Conservation (phyloP, 1,140 invertebrate genomes). For the Drosophila funebris region DNA sequence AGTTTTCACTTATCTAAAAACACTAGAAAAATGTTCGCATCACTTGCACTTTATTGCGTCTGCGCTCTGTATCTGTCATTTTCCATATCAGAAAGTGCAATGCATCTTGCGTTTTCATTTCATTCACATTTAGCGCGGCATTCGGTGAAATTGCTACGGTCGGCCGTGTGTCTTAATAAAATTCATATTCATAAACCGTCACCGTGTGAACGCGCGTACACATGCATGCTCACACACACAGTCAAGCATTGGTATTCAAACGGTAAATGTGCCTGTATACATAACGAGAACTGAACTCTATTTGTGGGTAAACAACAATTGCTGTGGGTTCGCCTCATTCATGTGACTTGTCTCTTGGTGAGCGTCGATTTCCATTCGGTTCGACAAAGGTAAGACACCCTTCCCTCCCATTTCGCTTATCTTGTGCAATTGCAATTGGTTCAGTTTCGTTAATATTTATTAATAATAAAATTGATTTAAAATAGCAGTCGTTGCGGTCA, state of each 20-base stretch:
- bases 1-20: neutral
- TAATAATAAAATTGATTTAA: conserved; percentile 16
- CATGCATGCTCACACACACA: neutral
- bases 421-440: neutral
- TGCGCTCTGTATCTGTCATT: conserved; percentile 16
- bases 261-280: neutral
- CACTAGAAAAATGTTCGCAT: conserved; percentile 1
- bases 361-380: conserved; percentile 9
- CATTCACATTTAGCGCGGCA: neutral
- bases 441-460: neutral
- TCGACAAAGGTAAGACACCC: conserved; percentile 20
- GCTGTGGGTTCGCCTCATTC: conserved; percentile 12
- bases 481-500: conserved; percentile 41
- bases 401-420: neutral
- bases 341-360: conserved; percentile 36
- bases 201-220: neutral
- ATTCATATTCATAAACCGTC: conserved; percentile 19
- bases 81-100: conserved; percentile 10
- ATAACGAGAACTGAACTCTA: conserved; percentile 16
- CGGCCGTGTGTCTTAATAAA: neutral
- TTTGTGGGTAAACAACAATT: conserved; percentile 26
- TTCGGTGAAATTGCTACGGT: neutral
- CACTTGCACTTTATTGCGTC: conserved; percentile 30
- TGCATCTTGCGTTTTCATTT: conserved; percentile 11
- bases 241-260: neutral